Conservation (phyloP, 2,888 invertebrate species). For the Ormyrus labotus region DNA sequence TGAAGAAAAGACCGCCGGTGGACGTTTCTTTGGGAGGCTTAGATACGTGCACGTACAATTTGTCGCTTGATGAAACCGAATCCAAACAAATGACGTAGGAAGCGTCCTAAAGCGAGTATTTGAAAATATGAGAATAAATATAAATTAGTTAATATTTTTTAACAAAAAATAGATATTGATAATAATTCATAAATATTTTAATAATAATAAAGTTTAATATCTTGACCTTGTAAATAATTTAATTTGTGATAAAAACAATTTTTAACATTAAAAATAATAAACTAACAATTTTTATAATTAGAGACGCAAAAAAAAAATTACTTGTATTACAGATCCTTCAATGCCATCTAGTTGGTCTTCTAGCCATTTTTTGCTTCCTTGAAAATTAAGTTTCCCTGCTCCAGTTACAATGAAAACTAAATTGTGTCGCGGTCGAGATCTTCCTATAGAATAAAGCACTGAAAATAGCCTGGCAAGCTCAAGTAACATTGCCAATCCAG, state of each 20-base stretch:
- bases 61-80: conserved; percentile 82
- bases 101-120: conserved; percentile 82
- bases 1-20: conserved; percentile 82
- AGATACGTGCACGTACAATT: conserved; percentile 93
- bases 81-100: conserved; percentile 94
- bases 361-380: conserved; percentile 96
- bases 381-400: conserved; percentile 94
- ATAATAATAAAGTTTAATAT: conserved; percentile 3
- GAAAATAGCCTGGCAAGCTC: conserved; percentile 93
- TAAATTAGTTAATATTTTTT: conserved; percentile 15
- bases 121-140: conserved; percentile 51
- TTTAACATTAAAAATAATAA: conserved; percentile 30
- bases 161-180: background rate
- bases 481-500: conserved; percentile 90
- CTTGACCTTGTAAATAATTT: background rate
- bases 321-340: conserved; percentile 85
- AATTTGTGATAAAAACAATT: background rate
- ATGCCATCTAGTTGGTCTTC: conserved; percentile 92
- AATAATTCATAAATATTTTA: background rate
- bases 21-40: conserved; percentile 94
- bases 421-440: conserved; percentile 85
- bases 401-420: conserved; percentile 93
- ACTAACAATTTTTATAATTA: conserved; percentile 2
- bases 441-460: conserved; percentile 86
- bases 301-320: conserved; percentile 68